Base-by-base conservation (phyloP, 2,888 invertebrate genomes). In the Aphrophora alni region DNA sequence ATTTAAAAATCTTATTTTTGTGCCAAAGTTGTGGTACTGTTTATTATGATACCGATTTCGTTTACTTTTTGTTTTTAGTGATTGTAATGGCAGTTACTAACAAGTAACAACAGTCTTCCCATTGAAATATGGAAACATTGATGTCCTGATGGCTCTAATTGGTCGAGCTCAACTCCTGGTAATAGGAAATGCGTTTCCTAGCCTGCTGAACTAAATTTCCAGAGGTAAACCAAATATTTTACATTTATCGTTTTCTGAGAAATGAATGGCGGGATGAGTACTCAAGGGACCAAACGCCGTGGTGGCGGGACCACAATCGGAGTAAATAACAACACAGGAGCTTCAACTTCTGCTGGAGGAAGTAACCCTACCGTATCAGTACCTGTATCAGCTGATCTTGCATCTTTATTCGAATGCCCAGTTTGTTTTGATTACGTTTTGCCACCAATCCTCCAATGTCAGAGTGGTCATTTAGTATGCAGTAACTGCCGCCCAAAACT, bases 341-440 rank as follows among this genome's bases (percentile, higher is more conserved):
- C 59, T 59, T 59, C 59, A 5, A 59, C 59, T 59, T 59, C 59
- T 3, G 21, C 59, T 3, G 59, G 59, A 59, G 59, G 59, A 21
- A 74, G 70, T 27, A 78, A 72, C 73, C 71, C 82, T 21, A 74
- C 78, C 3, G 77, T 81, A 21, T 81, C 82, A 17, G 80, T 84
- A 12, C 85, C 85, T 3, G 84, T 85, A 71, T 83, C 95, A 77
- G 94, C 96, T 86, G 97, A 97, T 89, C 90, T 97, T 87, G 96
- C 97, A 84, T 96, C 96, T 83, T 90, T 97, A 77, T 97, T 97
- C 88, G 97, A 97, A 89, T 97, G 97, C 89, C 97, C 97, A 51
- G 99, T 99, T 84, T 99, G 99, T 90, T 98, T 99, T 89, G 99
- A 99, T 90, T 99, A 98, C 91, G 99, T 99, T 84, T 91, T 99